Evolutionary conservation across 2,113 vertebrate species (phyloP), one percentile per base, ranked within the genome.

Genomic region (Progne subis): DNA sequence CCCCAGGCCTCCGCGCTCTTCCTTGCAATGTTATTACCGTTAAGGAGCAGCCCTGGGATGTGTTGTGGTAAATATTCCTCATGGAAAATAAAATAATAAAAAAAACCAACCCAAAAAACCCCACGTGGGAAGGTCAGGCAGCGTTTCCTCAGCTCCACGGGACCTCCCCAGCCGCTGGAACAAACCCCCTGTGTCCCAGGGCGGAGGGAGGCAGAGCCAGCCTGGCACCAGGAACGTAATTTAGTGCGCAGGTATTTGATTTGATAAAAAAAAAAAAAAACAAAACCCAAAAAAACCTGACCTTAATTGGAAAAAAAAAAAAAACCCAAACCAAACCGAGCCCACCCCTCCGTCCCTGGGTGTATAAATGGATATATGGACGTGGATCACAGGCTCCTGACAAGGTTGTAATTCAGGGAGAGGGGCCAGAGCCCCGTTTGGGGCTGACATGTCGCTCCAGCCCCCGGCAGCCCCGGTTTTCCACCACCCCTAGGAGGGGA

Each of bases 211-310:
- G 95, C 93, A 92, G 95, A 95, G 98, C 80, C 97, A 98, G 97
- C 79, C 98, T 97, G 98, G 98, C 98, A 98, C 98, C 98, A 98
- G 95, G 41, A 97, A 64, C 93, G 63, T 97, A 97, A 98, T 97
- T 98, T 98, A 97, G 91, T 98, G 98, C 95, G 97, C 97, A 98
- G 97, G 96, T 98, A 98, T 98, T 98, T 97, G 97, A 98, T 98
- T 98, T 97, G 98, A 98, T 98, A 97, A 31, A 95, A 98, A 97
- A 49, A 95, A 8, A 37, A 37, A 37, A 37, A 37, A 37, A 37
- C 37, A 37, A 37, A 37, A 37, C 8, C 37, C 37, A 37, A 37
- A 37, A 37, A 37, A 37, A 6, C 6, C 94, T 88, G 96, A 92
- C 94, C 84, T 97, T 98, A 97, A 98, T 98, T 98, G 95, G 2